Evolutionary conservation across 2,797 vertebrate species (phyloP).

Genomic region (Hylomyscus alleni): DNA sequence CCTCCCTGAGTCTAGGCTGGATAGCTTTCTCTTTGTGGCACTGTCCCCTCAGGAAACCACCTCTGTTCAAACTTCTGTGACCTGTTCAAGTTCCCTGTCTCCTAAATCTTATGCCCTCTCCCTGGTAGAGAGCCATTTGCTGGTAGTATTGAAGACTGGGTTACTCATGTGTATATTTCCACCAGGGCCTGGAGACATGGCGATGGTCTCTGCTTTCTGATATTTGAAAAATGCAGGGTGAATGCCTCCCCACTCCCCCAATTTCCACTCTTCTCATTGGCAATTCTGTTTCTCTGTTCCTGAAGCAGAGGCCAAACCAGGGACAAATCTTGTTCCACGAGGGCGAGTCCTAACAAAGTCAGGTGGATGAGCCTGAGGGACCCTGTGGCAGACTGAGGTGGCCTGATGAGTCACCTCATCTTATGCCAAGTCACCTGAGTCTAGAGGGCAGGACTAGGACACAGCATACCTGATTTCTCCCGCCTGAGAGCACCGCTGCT

Average conservation of each 20-base stretch:
- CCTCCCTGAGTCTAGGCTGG: background rate
- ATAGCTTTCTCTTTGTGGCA: background rate
- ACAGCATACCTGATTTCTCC: background rate
- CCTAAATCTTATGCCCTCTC: background rate
- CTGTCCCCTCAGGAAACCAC: background rate
- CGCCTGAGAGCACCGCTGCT: background rate
- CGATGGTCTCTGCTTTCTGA: background rate
- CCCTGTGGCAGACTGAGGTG: constrained; percentile 9
- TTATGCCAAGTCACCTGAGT: constrained; percentile 59
- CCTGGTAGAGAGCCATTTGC: background rate
- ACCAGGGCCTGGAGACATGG: background rate
- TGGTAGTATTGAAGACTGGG: background rate
- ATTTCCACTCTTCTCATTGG: background rate
- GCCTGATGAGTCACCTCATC: constrained; percentile 71
- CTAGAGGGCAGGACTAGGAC: background rate
- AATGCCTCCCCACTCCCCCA: background rate
- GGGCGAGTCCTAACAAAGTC: constrained; percentile 34
- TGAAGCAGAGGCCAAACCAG: constrained; percentile 35
- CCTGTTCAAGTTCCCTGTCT: background rate
- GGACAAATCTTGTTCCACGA: background rate
- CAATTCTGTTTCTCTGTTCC: constrained; percentile 27
- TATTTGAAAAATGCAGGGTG: background rate
- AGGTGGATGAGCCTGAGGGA: constrained; percentile 33
- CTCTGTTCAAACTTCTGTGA: background rate
- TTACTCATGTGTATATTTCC: background rate